These are phyloP conservation scores for Rachycentron canadum DNA, from an alignment of 2,797 vertebrate genomes.

Conservation along the genomic window DNA sequence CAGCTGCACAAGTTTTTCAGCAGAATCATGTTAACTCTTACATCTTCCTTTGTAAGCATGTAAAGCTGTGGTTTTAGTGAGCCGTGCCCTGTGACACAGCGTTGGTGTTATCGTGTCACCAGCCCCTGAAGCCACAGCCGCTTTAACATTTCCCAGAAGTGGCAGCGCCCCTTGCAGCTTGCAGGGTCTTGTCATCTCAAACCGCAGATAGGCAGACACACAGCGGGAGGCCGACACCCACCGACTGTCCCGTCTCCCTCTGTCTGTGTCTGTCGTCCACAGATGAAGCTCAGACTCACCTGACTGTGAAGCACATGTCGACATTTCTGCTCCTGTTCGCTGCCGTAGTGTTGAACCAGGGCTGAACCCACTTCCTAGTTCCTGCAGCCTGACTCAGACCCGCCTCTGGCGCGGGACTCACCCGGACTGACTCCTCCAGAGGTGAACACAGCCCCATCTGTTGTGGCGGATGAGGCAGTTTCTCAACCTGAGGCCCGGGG, in stretches of 20 bases:
- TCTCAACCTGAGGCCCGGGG: background rate
- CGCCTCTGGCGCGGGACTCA: background rate
- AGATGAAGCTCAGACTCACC: slow-evolving; percentile 32
- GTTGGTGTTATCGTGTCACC: background rate
- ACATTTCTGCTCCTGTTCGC: slow-evolving; percentile 50
- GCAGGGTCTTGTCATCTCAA: background rate
- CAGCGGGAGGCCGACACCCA: background rate
- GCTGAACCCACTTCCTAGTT: slow-evolving; percentile 69
- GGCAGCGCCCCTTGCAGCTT: slow-evolving; percentile 48
- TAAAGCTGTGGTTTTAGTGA: too few relatives aligned
- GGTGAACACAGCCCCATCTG: slow-evolving; percentile 38
- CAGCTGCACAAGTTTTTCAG: background rate
- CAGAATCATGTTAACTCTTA: background rate
- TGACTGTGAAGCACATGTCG: slow-evolving; percentile 39
- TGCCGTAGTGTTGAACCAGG: background rate
- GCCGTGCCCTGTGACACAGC: too few relatives aligned
- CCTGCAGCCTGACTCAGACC: slow-evolving; percentile 48
- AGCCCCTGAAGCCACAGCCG: background rate
- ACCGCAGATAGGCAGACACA: background rate
- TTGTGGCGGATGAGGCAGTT: background rate
- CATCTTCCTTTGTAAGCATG: background rate
- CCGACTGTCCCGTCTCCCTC: background rate
- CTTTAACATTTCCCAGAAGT: background rate
- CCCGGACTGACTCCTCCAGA: background rate
- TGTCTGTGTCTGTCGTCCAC: background rate